Evolutionary conservation across 2,113 vertebrate species (phyloP), one percentile per base, ranked within the genome.

Genomic region (Sigmodon hispidus): DNA sequence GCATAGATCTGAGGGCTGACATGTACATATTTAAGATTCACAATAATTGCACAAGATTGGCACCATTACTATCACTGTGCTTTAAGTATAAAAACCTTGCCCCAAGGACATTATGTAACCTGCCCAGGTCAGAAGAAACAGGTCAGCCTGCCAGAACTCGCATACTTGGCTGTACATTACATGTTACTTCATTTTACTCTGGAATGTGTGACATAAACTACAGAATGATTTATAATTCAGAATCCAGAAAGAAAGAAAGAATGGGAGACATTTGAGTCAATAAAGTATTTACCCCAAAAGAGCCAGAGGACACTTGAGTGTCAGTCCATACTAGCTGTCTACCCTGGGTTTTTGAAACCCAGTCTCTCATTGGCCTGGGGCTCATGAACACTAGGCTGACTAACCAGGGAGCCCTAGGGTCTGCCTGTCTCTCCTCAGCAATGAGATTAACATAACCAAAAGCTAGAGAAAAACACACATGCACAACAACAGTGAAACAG

Each of bases 1-100:
- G 40, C 31, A 63, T 1, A 70, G 67, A 61, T 87, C 36, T 91
- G 83, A 93, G 9, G 16, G 40, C 91, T 84, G 73, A 50, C 1
- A 34, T 34, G 10, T 70, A 69, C 72, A 55, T 87, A 63, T 70
- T 73, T n/a, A 80, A 55, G 94, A 87, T 81, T 92, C 43, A 52
- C 36, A 95, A 21, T 72, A 72, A 93, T 89, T 55, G 43, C 34
- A 36, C 70, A 36, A 93, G 24, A 26, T 94, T 5, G 6, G 6
- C 91, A 67, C 9, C 26, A 61, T 87, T 93, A 59, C 85, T 95
- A 89, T 76, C 52, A 15, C 45, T 93, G 11, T 72, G 50, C 52
- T 95, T 93, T 90, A 91, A 36, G 52, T 92, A 67, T 81, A 24
- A 70, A 94, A 85, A 76, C 36, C 55, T 0, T 92, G 48, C 65